Evolutionary conservation across 2,888 invertebrate species (phyloP).

Genomic region (Parnassius smintheus): DNA sequence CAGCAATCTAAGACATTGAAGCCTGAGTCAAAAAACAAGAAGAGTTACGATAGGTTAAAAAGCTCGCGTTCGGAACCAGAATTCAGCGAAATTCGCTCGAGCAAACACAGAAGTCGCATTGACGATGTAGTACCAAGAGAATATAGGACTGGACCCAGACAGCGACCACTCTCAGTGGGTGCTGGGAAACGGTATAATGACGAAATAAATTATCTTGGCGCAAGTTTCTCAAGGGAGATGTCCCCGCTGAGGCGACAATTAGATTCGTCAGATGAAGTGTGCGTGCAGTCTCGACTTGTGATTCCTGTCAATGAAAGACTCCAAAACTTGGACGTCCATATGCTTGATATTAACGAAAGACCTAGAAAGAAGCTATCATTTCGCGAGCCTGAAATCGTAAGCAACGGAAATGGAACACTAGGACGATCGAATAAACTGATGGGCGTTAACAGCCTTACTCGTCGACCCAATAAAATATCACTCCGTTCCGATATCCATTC

Average conservation of each 20-base stretch:
- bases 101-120: slow-evolving; percentile 60
- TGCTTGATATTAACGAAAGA: slow-evolving; percentile 72
- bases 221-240: slow-evolving; percentile 48
- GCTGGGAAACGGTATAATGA: slow-evolving; percentile 61
- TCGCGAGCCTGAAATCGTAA: slow-evolving; percentile 89
- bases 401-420: slow-evolving; percentile 53
- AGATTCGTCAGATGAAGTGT: slow-evolving; percentile 64
- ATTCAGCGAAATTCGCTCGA: slow-evolving; percentile 58
- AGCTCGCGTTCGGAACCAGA: slow-evolving; percentile 67
- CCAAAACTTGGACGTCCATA: slow-evolving; percentile 48
- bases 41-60: slow-evolving; percentile 62
- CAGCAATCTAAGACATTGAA: slow-evolving; percentile 46
- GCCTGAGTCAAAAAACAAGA: slow-evolving; percentile 72
- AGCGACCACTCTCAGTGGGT: slow-evolving; percentile 68
- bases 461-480: slow-evolving; percentile 57
- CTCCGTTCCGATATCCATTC: slow-evolving; percentile 58
- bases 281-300: slow-evolving; percentile 66
- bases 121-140: slow-evolving; percentile 50
- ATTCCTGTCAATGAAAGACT: slow-evolving; percentile 69
- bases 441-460: slow-evolving; percentile 68
- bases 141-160: slow-evolving; percentile 41
- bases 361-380: slow-evolving; percentile 93
- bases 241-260: slow-evolving; percentile 51
- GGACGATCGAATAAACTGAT: slow-evolving; percentile 69
- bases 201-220: slow-evolving; percentile 48